A percentile compares a stretch with the other conserved stretches of the same genome.
These are phyloP conservation scores for Drosophila serrata DNA, from an alignment of 1,140 invertebrate genomes.

Conservation along the genomic window DNA sequence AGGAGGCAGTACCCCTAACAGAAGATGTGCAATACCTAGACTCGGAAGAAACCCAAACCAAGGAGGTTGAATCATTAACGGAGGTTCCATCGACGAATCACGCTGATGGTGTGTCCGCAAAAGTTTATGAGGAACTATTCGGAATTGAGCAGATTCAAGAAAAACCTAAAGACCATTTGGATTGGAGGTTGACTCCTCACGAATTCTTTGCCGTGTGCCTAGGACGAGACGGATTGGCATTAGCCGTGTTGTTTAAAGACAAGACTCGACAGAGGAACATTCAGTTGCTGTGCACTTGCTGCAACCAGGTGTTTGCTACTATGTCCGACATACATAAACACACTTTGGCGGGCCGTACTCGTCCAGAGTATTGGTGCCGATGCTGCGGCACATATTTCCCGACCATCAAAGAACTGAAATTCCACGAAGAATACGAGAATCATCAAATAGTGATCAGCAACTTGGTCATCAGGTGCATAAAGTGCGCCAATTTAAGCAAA, in stretches of 20 bases:
- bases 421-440: not conserved
- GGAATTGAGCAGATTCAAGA: not conserved
- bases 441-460: not conserved
- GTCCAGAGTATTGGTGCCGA: conserved; percentile 22
- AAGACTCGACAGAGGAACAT: not conserved
- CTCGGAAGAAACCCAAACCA: not conserved
- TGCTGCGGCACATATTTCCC: conserved; percentile 1
- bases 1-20: not conserved
- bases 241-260: conserved; percentile 11
- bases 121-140: conserved; percentile 4
- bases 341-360: not conserved
- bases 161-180: not conserved
- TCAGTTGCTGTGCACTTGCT: conserved; percentile 21
- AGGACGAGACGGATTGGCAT: conserved; percentile 1
- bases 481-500: not conserved
- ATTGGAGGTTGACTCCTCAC: not conserved
- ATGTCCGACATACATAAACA: conserved; percentile 2
- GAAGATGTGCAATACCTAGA: too few relatives aligned
- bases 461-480: conserved; percentile 4
- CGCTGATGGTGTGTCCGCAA: not conserved
- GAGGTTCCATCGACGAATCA: not conserved
- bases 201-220: conserved; percentile 15
- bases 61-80: not conserved
- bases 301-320: conserved; percentile 7
- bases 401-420: not conserved